A percentile compares a stretch with the other conserved stretches of the same genome.
Evolutionary conservation across 2,113 vertebrate genomes (phyloP).

Genomic region (Syngnathus scovelli): DNA sequence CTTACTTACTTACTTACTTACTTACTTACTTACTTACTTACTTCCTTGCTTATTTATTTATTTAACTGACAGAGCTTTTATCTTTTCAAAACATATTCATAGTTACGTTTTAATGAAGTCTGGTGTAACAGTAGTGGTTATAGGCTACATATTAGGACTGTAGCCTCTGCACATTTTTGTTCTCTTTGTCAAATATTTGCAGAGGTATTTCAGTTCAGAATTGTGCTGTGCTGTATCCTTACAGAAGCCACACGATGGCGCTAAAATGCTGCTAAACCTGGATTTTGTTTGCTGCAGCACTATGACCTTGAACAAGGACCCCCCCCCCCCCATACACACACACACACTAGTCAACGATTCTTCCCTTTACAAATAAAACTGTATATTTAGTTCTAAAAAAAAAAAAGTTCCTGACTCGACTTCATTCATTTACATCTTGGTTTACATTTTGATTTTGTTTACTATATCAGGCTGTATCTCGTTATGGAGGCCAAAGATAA

Average conservation of each 20-base stretch:
- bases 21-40: background rate
- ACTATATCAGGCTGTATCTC: background rate
- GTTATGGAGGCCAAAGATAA: background rate
- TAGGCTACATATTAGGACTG: no score
- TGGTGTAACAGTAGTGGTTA: background rate
- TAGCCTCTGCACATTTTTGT: no score
- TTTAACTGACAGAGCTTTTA: background rate
- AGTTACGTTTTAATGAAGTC: background rate
- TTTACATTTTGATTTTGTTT: background rate
- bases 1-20: no score
- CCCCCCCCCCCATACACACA: background rate
- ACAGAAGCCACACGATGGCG: conserved; percentile 35
- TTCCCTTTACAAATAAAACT: background rate
- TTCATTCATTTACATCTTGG: background rate
- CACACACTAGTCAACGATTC: background rate
- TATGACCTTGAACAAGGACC: background rate
- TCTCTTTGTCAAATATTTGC: no score
- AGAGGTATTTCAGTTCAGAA: no score
- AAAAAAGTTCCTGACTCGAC: no score
- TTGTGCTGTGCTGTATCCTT: no score
- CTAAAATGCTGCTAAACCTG: conserved; percentile 29
- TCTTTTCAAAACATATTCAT: background rate
- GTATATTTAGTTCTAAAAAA: background rate
- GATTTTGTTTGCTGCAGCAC: background rate
- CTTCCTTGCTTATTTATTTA: background rate